phyloP scores from a whole-genome alignment of 1,140 invertebrate species.

The Lucilia sericata region DNA sequence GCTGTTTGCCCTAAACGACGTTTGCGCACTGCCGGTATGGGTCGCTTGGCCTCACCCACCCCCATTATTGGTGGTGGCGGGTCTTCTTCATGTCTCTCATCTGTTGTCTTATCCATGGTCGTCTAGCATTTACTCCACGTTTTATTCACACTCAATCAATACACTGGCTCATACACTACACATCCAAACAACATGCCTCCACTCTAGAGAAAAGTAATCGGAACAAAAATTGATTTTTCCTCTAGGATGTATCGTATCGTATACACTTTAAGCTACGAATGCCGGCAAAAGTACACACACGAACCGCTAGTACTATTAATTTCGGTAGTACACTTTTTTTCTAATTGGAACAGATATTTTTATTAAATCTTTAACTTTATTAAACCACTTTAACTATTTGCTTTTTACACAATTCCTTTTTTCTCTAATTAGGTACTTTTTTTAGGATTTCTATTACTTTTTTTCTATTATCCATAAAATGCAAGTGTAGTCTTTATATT shows the following conservation, averaged over 20 bases:
- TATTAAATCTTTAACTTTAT: too few species aligned
- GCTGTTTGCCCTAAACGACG: constrained; percentile 52
- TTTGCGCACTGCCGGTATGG: constrained; percentile 63
- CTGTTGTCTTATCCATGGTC: constrained; percentile 62
- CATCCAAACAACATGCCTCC: not conserved
- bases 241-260: constrained; percentile 7
- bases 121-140: constrained; percentile 24
- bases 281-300: not conserved
- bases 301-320: too few species aligned
- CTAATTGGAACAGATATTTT: too few species aligned
- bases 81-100: constrained; percentile 61
- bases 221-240: constrained; percentile 11
- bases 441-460: not conserved
- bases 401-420: not conserved
- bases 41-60: constrained; percentile 43
- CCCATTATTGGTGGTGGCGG: constrained; percentile 56
- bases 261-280: not conserved
- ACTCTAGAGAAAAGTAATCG: not conserved
- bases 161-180: not conserved
- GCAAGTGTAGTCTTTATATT: constrained; percentile 11
- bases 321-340: too few species aligned
- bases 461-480: not conserved
- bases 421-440: not conserved
- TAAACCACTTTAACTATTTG: not conserved
- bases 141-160: not conserved